Percentiles rank a stretch among this genome's conserved stretches.
Conservation (phyloP, 2,797 vertebrate genomes). For the Vultur gryphus region DNA sequence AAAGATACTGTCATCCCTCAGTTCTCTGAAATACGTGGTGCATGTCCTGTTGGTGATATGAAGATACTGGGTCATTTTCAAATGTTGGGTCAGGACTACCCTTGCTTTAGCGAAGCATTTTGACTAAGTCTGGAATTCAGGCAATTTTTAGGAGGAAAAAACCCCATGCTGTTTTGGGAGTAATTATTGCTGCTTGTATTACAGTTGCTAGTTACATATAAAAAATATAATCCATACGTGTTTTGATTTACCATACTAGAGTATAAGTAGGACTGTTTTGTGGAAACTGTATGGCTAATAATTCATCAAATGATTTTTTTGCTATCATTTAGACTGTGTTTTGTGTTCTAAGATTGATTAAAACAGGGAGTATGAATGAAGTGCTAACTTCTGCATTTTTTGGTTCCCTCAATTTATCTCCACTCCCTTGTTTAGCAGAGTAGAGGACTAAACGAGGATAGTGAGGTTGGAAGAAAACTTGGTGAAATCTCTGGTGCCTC, state of each 20-base stretch:
- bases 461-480: not conserved
- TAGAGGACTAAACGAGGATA: not conserved
- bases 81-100: not conserved
- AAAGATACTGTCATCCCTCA: not conserved
- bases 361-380: not conserved
- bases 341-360: not conserved
- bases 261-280: not conserved
- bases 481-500: not conserved
- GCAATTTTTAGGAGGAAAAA: not conserved
- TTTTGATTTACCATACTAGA: not conserved
- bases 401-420: not conserved
- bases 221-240: not conserved
- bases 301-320: not conserved
- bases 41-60: not conserved
- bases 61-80: not conserved
- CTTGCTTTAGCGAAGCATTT: not conserved
- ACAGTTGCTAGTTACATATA: not conserved
- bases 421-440: not conserved
- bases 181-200: not conserved
- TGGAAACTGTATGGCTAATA: not conserved
- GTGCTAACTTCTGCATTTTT: not conserved
- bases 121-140: not conserved
- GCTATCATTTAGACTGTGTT: not conserved
- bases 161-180: not conserved
- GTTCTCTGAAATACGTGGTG: not conserved